Evolutionary conservation across 2,113 vertebrate genomes (phyloP).

Genomic region (Phaethon lepturus): DNA sequence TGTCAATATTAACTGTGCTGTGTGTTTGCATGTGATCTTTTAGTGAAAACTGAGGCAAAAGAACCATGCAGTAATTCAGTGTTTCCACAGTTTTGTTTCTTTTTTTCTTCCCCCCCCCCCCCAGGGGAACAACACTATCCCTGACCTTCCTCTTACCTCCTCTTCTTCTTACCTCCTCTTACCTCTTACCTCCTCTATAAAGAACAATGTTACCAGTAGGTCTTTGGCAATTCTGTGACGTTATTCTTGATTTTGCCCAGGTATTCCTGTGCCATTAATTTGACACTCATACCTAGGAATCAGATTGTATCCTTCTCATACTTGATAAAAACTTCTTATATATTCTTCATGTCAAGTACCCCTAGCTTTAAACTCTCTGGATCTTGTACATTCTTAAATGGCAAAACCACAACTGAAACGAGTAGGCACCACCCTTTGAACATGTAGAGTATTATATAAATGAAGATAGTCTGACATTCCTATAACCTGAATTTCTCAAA

Average conservation of each 20-base stretch:
- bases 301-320: neutral
- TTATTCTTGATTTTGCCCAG: neutral
- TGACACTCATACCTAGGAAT: neutral
- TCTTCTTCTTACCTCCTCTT: neutral
- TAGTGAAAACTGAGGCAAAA: neutral
- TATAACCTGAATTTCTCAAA: neutral
- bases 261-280: neutral
- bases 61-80: neutral
- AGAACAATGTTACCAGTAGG: neutral
- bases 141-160: neutral
- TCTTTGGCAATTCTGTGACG: neutral
- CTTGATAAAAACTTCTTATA: neutral
- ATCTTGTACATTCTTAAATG: neutral
- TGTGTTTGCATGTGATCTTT: neutral
- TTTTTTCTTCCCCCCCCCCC: neutral
- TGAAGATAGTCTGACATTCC: neutral
- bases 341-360: neutral
- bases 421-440: neutral
- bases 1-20: neutral
- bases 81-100: neutral
- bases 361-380: neutral
- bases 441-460: neutral
- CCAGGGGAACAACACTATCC: neutral
- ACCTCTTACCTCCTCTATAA: neutral
- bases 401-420: neutral